Evolutionary conservation across 2,888 invertebrate species (phyloP).

Genomic region (Osedax fenrisi): DNA sequence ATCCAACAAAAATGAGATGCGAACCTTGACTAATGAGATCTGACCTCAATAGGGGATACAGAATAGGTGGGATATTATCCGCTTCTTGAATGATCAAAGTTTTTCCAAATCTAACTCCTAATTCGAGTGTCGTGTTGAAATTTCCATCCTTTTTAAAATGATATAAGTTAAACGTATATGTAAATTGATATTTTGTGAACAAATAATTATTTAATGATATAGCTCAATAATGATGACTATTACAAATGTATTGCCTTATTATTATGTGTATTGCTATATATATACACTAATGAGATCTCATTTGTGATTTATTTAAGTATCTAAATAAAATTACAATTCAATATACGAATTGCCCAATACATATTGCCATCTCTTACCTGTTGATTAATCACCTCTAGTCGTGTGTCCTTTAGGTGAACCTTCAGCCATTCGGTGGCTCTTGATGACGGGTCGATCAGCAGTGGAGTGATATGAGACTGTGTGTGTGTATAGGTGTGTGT

Average conservation of each 20-base stretch:
- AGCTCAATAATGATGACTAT: too few relatives aligned
- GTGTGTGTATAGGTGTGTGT: too few relatives aligned
- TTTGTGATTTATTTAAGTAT: too few relatives aligned
- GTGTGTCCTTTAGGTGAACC: constrained; percentile 58
- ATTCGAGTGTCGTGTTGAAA: constrained; percentile 51
- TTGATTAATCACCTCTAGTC: constrained; percentile 68
- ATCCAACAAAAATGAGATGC: not conserved
- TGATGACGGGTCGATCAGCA: constrained; percentile 78
- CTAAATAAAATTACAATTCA: too few relatives aligned
- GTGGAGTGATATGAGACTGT: constrained; percentile 52
- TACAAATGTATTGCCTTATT: too few relatives aligned
- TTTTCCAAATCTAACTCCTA: constrained; percentile 67
- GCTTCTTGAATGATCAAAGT: constrained; percentile 71
- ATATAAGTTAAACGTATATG: too few relatives aligned
- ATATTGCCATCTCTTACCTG: too few relatives aligned
- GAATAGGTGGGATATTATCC: constrained; percentile 56
- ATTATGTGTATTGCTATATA: too few relatives aligned
- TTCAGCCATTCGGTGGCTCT: constrained; percentile 71
- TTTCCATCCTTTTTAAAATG: constrained; percentile 46
- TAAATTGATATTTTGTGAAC: too few relatives aligned
- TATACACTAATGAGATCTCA: too few relatives aligned
- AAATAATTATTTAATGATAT: too few relatives aligned
- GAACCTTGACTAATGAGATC: constrained; percentile 55
- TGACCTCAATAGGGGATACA: constrained; percentile 59
- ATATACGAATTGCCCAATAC: too few relatives aligned